These are phyloP conservation scores for Drosophila kuntzei DNA, from an alignment of 2,888 invertebrate genomes.

Conservation along the genomic window DNA sequence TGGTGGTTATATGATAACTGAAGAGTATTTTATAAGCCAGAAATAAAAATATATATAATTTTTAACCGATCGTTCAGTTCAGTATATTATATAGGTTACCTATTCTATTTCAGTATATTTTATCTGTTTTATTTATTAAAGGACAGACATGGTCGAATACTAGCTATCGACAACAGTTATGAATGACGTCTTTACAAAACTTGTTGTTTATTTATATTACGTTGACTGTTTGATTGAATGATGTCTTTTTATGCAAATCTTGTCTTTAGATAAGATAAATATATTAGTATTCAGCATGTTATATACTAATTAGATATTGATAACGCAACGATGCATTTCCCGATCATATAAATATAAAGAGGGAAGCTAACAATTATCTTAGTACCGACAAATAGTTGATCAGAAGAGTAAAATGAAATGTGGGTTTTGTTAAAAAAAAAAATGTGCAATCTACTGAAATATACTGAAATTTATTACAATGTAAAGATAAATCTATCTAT, in stretches of 20 bases:
- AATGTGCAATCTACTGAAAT: conserved; percentile 9
- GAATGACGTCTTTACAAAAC: background rate
- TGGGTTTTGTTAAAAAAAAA: conserved; percentile 41
- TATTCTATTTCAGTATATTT: no score
- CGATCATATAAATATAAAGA: conserved; percentile 55
- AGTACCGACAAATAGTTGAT: conserved; percentile 14
- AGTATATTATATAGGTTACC: no score
- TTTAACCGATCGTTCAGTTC: no score
- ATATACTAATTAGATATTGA: conserved; percentile 58
- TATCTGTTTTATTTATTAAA: no score
- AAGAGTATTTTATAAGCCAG: no score
- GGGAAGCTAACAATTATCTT: background rate
- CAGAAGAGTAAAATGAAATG: conserved; percentile 50
- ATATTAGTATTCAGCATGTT: conserved; percentile 36
- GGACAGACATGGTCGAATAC: background rate
- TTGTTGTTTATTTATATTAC: background rate
- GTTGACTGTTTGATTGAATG: conserved; percentile 28
- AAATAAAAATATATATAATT: no score
- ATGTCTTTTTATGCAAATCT: conserved; percentile 40
- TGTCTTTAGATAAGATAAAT: conserved; percentile 30
- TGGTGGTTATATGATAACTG: no score
- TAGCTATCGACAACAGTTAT: background rate
- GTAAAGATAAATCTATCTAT: conserved; percentile 16
- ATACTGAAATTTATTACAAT: conserved; percentile 5
- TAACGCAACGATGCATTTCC: conserved; percentile 23